Base-by-base conservation (phyloP, 2,888 invertebrate species). In the Beris chalybata region DNA sequence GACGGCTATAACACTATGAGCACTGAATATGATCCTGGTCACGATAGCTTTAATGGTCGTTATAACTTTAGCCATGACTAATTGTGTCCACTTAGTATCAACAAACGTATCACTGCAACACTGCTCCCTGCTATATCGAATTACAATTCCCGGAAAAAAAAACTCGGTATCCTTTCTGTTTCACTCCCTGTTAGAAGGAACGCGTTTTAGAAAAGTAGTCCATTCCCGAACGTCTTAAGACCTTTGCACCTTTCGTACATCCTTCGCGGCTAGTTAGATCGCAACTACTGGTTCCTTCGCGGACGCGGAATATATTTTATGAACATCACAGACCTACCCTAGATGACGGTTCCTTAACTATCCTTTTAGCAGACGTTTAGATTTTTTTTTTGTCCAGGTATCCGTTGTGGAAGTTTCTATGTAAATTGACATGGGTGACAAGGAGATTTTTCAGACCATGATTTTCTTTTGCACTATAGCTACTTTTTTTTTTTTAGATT, bases 1-100 rank as follows among this genome's bases (percentile, higher is more conserved):
- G 74, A 96, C 93, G 5, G 93, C 93, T 38, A 94, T 85, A 63
- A 94, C 84, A 22, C 93, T 93, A 75, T 95, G 95, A 5, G 88
- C 86, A 3, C 91, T 90, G 76, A 93, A 93, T 67, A 93, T 91
- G 56, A 92, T 76, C 11, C 93, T 82, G 0, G 93, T 93, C 22
- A 93, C 84, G 69, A 92, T 89, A 0, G 92, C 93, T 78, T 93
- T 93, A 64, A 92, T 85, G 0, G 90, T 90, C 1, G 91, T 91
- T 71, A 92, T 81, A 72, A 92, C 86, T 81, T 89, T 90, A 70
- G 89, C 89, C 92, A 92, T 92, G 76, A 71, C 44, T 43, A 59
- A 59, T 47, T 48, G 32, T 47, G 12, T 47, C 44, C 47, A 48
- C 47, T 48, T 48, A 12, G 11, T 12, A 9, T 13, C 12, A 59